Percentiles rank a stretch among this genome's conserved stretches.
phyloP scores from a whole-genome alignment of 2,888 invertebrate genomes.

The Eucera pruinosa region DNA sequence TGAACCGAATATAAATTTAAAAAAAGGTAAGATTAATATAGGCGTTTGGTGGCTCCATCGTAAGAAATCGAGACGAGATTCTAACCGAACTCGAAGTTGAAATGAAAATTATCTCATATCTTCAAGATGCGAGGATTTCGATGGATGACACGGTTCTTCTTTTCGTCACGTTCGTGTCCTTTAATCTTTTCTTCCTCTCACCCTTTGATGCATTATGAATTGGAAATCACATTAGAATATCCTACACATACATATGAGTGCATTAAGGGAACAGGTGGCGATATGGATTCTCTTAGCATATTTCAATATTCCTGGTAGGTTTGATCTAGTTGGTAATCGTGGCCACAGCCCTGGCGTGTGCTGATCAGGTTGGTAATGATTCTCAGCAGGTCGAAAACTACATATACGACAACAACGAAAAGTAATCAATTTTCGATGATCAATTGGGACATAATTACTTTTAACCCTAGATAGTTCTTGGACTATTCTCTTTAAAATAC shows the following conservation, averaged over 20 bases:
- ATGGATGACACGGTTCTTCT: conserved; percentile 52
- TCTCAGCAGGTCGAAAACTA: conserved; percentile 14
- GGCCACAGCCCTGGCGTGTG: conserved; percentile 34
- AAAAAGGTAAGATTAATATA: too few relatives aligned
- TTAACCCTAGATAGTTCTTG: not conserved
- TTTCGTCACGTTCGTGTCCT: conserved; percentile 41
- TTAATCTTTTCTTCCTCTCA: conserved; percentile 27
- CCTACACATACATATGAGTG: conserved; percentile 77
- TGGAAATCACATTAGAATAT: conserved; percentile 77
- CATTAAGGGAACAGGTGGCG: conserved; percentile 76
- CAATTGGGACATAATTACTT: conserved; percentile 22
- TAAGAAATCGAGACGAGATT: conserved; percentile 5
- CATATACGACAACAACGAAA: conserved; percentile 12
- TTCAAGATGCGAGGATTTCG: conserved; percentile 16
- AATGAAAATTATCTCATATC: conserved; percentile 32
- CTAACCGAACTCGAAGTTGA: not conserved
- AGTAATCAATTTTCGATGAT: conserved; percentile 24
- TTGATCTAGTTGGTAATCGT: conserved; percentile 78
- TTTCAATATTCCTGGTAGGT: conserved; percentile 74
- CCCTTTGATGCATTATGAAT: conserved; percentile 76
- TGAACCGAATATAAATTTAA: too few relatives aligned
- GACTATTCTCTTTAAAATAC: conserved; percentile 10
- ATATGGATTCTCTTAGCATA: conserved; percentile 78
- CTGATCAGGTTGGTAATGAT: conserved; percentile 42
- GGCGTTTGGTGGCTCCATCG: not conserved